These are phyloP conservation scores for Macrophya annulata DNA, from an alignment of 2,888 invertebrate species.

Conservation along the genomic window DNA sequence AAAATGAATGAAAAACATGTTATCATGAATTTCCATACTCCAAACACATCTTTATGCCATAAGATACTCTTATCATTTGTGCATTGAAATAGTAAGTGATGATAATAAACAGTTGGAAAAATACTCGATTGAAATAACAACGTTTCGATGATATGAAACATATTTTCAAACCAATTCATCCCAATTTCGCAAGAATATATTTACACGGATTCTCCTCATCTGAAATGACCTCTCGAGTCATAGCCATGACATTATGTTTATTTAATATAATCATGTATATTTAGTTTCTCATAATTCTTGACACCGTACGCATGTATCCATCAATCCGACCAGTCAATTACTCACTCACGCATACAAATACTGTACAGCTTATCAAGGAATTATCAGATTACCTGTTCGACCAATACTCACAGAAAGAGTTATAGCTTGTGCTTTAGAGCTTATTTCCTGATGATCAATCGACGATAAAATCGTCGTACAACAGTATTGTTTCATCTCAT, in stretches of 20 bases:
- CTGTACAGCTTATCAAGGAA: constrained; percentile 10
- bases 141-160: neutral
- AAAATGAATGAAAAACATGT: neutral
- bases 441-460: neutral
- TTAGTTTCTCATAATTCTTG: neutral
- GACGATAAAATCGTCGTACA: neutral
- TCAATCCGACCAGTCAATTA: constrained; percentile 15
- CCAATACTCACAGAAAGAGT: neutral
- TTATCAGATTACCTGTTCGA: constrained; percentile 4
- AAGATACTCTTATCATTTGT: neutral
- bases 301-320: neutral
- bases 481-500: neutral
- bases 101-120: neutral
- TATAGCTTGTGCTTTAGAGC: neutral
- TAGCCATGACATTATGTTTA: neutral
- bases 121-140: neutral
- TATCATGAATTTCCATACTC: neutral
- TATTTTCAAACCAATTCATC: neutral
- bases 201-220: neutral
- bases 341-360: neutral
- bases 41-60: neutral
- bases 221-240: neutral
- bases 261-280: neutral
- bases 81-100: neutral
- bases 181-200: neutral